These are phyloP conservation scores for Artemisiospiza belli DNA, from an alignment of 2,113 vertebrate species.

Conservation along the genomic window DNA sequence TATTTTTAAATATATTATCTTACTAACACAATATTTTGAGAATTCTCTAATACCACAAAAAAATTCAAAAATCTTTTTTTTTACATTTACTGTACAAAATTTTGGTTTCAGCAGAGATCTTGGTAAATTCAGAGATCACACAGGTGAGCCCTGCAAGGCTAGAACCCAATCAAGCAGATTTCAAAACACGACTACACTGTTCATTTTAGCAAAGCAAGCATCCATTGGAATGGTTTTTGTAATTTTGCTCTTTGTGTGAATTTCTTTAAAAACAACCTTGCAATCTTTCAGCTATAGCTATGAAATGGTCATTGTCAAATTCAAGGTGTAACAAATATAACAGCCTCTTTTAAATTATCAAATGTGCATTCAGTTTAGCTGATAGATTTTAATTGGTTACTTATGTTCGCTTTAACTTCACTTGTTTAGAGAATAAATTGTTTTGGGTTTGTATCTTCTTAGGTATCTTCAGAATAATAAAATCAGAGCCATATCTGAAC, in stretches of 20 bases:
- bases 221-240: not conserved
- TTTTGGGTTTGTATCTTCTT: not conserved
- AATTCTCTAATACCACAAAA: not conserved
- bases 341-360: not conserved
- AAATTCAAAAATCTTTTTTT: not conserved
- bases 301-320: not conserved
- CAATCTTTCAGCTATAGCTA: not conserved
- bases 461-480: conserved; percentile 93
- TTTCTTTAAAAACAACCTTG: not conserved
- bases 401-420: not conserved
- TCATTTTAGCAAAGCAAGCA: not conserved
- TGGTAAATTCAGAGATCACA: not conserved
- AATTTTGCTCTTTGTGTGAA: fast-evolving
- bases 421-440: not conserved
- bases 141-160: not conserved
- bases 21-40: not conserved
- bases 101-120: not conserved
- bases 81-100: not conserved
- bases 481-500: conserved; percentile 80
- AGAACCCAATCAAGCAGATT: not conserved
- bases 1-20: not conserved
- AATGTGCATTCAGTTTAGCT: not conserved
- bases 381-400: not conserved
- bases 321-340: not conserved
- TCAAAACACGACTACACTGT: fast-evolving